Conservation (phyloP, 2,113 vertebrate genomes). For the Xenus cinereus region DNA sequence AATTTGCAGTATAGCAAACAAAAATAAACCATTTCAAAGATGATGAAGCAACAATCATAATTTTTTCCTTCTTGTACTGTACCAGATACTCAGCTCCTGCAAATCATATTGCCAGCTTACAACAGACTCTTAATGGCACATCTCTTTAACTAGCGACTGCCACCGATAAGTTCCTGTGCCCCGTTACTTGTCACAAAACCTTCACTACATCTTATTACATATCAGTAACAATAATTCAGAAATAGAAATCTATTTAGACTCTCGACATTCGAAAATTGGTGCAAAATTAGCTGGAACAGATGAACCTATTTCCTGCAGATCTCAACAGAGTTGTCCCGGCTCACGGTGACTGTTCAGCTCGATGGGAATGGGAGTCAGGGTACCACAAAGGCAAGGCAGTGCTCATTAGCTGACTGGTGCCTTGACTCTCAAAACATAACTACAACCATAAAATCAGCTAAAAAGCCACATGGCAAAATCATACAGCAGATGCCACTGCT, state of each 20-base stretch:
- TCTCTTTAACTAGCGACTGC: background rate
- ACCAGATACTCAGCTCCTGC: background rate
- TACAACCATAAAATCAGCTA: background rate
- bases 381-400: background rate
- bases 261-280: background rate
- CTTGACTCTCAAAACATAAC: background rate
- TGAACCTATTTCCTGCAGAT: background rate
- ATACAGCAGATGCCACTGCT: background rate
- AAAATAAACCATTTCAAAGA: background rate
- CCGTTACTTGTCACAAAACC: background rate
- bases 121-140: background rate
- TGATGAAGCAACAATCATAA: background rate
- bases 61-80: background rate
- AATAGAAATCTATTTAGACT: background rate
- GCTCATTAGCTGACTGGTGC: background rate
- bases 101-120: background rate
- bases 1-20: background rate
- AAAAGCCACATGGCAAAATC: background rate
- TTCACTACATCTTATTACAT: background rate
- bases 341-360: background rate
- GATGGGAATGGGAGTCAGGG: accelerated
- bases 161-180: background rate
- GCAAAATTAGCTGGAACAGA: background rate
- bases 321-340: background rate
- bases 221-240: background rate